Evolutionary conservation across 2,113 vertebrate genomes (phyloP).

Genomic region (Geococcyx californianus): DNA sequence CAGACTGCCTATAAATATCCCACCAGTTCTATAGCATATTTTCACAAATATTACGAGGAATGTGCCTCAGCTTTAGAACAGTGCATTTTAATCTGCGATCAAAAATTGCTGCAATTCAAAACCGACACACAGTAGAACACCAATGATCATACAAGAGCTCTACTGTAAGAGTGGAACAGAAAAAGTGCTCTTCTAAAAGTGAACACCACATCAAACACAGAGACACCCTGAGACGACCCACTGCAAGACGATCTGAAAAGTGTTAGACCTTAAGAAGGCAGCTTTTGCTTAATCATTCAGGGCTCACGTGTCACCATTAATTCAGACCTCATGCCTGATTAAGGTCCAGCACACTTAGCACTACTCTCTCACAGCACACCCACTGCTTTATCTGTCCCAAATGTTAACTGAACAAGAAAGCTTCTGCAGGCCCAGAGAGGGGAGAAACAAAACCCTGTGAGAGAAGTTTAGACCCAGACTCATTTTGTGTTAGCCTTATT

Average conservation of each 20-base stretch:
- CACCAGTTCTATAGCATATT: not conserved
- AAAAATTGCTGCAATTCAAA: not conserved
- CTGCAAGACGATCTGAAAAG: not conserved
- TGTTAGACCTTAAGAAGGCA: not conserved
- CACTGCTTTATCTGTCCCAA: not conserved
- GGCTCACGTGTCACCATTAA: not conserved
- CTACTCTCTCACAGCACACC: not conserved
- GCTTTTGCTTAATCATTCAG: conserved; percentile 11
- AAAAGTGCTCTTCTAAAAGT: not conserved
- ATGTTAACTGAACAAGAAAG: not conserved
- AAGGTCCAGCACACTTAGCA: not conserved
- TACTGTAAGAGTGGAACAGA: not conserved
- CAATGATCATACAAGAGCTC: not conserved
- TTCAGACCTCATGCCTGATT: conserved; percentile 11
- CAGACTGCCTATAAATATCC: not conserved
- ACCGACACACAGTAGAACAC: not conserved
- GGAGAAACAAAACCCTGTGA: not conserved
- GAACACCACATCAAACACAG: not conserved
- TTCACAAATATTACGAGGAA: not conserved
- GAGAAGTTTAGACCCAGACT: not conserved
- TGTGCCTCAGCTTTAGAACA: not conserved
- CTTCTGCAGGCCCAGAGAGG: not conserved
- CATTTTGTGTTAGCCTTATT: not conserved
- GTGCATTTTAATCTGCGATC: not conserved
- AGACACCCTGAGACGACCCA: not conserved